These are phyloP conservation scores for Ahaetulla prasina DNA, from an alignment of 2,113 vertebrate species.

Conservation along the genomic window DNA sequence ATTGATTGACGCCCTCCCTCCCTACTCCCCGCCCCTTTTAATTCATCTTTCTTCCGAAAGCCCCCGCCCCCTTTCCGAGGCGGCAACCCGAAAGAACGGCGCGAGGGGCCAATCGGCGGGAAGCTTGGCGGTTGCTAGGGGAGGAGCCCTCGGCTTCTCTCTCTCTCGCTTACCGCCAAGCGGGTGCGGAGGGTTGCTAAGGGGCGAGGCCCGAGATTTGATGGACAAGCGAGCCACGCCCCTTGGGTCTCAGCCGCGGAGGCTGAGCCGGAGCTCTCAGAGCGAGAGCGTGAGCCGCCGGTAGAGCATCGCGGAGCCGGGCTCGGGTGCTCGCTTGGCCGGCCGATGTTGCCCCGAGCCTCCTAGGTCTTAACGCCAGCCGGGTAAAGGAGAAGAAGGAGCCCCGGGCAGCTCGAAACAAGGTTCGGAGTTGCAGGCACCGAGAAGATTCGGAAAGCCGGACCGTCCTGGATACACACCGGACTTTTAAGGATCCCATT, in stretches of 20 bases:
- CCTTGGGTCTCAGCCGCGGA: slow-evolving; percentile 46
- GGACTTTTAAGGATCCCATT: neutral
- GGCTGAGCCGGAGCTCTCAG: slow-evolving; percentile 42
- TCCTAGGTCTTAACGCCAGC: neutral
- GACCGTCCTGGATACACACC: neutral
- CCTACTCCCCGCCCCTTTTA: slow-evolving; percentile 58
- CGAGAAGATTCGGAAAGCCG: neutral
- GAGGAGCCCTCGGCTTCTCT: slow-evolving; percentile 14
- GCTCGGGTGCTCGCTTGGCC: neutral
- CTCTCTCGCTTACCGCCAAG: slow-evolving; percentile 16
- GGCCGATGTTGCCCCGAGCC: neutral
- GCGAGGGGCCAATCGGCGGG: slow-evolving; percentile 39
- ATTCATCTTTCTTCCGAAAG: slow-evolving; percentile 67
- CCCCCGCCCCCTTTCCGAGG: neutral
- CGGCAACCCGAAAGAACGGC: neutral
- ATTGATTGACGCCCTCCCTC: no score
- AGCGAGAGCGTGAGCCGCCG: slow-evolving; percentile 12
- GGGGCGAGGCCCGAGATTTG: slow-evolving; percentile 41
- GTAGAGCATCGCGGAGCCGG: neutral
- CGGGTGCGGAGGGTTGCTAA: slow-evolving; percentile 24
- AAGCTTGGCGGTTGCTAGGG: slow-evolving; percentile 34
- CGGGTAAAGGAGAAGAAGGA: no score
- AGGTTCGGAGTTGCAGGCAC: neutral
- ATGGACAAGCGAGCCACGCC: slow-evolving; percentile 38
- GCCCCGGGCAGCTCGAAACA: neutral